Evolutionary conservation across 2,888 invertebrate genomes (phyloP).

Genomic region (Azorinus chamasolen): DNA sequence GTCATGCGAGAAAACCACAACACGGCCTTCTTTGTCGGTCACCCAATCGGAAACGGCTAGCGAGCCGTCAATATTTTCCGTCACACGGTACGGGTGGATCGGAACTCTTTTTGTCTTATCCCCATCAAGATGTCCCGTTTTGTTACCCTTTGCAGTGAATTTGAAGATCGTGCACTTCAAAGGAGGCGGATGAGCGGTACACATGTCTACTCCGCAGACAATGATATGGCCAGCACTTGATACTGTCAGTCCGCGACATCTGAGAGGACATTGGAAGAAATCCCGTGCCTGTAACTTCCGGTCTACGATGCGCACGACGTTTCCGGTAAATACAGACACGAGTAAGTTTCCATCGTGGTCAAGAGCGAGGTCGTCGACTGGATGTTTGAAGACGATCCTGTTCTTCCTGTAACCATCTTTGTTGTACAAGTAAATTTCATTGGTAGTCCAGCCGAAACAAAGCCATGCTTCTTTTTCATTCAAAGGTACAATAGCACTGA

Average conservation of each 20-base stretch:
- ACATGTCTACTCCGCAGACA: slow-evolving; percentile 60
- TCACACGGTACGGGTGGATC: slow-evolving; percentile 57
- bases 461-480: slow-evolving; percentile 63
- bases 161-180: slow-evolving; percentile 58
- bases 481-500: slow-evolving; percentile 60
- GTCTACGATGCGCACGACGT: slow-evolving; percentile 47
- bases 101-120: slow-evolving; percentile 57
- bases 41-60: slow-evolving; percentile 61
- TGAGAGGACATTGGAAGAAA: slow-evolving; percentile 58
- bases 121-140: slow-evolving; percentile 59
- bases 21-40: slow-evolving; percentile 60
- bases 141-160: slow-evolving; percentile 61
- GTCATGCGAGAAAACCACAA: slow-evolving; percentile 59
- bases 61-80: slow-evolving; percentile 63
- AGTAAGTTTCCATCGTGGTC: slow-evolving; percentile 47
- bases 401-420: slow-evolving; percentile 57
- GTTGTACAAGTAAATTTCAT: slow-evolving; percentile 62
- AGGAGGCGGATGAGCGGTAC: slow-evolving; percentile 53
- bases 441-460: slow-evolving; percentile 63
- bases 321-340: slow-evolving; percentile 55
- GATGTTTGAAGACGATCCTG: slow-evolving; percentile 33
- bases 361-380: slow-evolving; percentile 58
- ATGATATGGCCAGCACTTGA: slow-evolving; percentile 50
- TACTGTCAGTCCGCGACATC: slow-evolving; percentile 51
- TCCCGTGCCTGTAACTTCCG: slow-evolving; percentile 50